Evolutionary conservation across 2,888 invertebrate species (phyloP).

Genomic region (Mellilla xanthometata): DNA sequence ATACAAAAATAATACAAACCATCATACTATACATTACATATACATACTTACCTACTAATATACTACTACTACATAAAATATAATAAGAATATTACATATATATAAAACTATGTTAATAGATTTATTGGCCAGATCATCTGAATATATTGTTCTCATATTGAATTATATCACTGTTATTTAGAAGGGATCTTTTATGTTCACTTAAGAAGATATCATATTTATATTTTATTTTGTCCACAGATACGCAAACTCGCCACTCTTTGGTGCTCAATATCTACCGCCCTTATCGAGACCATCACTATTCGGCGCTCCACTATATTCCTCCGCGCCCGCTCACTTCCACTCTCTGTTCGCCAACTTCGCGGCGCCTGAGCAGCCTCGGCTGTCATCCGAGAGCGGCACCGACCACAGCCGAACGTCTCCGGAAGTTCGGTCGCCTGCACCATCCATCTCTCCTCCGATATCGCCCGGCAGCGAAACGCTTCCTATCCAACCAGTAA

Average conservation of each 20-base stretch:
- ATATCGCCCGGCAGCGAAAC: conserved; percentile 77
- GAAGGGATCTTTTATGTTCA: no score
- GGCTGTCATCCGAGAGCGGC: conserved; percentile 63
- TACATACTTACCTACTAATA: no score
- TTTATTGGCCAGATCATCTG: no score
- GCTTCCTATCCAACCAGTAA: conserved; percentile 70
- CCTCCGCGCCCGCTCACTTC: conserved; percentile 85
- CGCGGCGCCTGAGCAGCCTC: conserved; percentile 78
- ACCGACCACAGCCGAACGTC: conserved; percentile 59
- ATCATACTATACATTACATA: no score
- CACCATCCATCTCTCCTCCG: conserved; percentile 78
- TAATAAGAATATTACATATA: no score
- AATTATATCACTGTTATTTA: no score
- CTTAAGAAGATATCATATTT: no score
- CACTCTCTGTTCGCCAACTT: conserved; percentile 93
- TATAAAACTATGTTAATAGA: no score
- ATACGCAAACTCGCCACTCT: conserved; percentile 68
- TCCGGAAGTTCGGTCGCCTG: conserved; percentile 58
- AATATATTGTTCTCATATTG: no score
- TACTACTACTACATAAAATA: no score
- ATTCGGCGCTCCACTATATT: conserved; percentile 72
- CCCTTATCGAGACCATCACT: conserved; percentile 63
- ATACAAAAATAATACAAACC: no score
- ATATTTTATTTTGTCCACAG: conserved; percentile 40
- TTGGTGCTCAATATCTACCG: conserved; percentile 69